phyloP scores from a whole-genome alignment of 2,113 vertebrate species.

The Mesoclemmys tuberculata region DNA sequence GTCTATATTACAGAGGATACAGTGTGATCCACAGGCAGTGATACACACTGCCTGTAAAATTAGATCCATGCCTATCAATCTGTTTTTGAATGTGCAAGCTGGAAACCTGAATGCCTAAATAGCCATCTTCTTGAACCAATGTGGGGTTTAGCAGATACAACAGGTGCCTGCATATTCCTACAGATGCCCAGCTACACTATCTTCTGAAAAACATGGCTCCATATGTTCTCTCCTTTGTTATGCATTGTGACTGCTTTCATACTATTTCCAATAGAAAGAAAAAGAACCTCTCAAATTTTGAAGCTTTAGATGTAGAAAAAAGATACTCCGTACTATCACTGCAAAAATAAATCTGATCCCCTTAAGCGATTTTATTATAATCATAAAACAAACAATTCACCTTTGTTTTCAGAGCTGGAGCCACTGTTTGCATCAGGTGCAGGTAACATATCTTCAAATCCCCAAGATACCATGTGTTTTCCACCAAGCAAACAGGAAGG shows the following conservation, averaged over 20 bases:
- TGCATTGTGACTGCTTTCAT: not conserved
- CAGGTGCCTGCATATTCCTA: not conserved
- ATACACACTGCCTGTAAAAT: not conserved
- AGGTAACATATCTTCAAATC: slow-evolving; percentile 98
- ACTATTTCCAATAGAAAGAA: not conserved
- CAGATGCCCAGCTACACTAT: not conserved
- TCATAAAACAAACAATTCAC: slow-evolving; percentile 70
- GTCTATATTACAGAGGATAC: not conserved
- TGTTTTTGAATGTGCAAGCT: not conserved
- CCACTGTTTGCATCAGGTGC: slow-evolving; percentile 90
- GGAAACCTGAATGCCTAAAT: not conserved
- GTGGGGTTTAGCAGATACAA: not conserved
- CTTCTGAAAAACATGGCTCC: not conserved
- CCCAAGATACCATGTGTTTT: slow-evolving; percentile 98
- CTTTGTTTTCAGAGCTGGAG: slow-evolving; percentile 93
- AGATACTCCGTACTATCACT: not conserved
- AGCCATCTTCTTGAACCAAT: not conserved
- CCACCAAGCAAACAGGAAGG: slow-evolving; percentile 96
- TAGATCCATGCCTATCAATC: not conserved
- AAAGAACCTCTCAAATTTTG: not conserved
- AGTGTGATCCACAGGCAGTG: not conserved
- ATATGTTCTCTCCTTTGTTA: not conserved
- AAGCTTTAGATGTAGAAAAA: not conserved
- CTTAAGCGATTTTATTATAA: not conserved
- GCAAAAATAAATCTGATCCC: not conserved